Evolutionary conservation across 2,113 vertebrate species (phyloP).

Genomic region (Ciconia maguari): DNA sequence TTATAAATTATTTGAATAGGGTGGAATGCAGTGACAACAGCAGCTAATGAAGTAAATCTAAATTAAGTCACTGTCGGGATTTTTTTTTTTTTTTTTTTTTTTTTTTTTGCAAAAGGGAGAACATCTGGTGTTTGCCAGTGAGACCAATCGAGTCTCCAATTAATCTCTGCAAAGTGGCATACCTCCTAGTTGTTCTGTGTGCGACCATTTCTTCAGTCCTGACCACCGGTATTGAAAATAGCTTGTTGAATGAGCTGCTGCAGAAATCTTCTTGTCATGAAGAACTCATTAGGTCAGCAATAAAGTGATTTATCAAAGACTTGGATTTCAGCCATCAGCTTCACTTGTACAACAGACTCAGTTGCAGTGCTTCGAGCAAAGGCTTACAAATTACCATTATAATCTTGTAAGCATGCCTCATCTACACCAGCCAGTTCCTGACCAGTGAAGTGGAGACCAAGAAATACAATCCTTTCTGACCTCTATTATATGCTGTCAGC

Average conservation of each 20-base stretch:
- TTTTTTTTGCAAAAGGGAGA: conserved; percentile 6
- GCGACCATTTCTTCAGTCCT: neutral
- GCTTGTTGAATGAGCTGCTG: conserved; percentile 37
- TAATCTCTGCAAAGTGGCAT: conserved; percentile 29
- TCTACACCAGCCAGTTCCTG: neutral
- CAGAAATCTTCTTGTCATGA: conserved; percentile 53
- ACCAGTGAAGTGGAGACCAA: conserved; percentile 9
- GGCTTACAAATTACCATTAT: conserved; percentile 31
- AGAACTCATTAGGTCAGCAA: conserved; percentile 62
- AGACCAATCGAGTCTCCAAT: conserved; percentile 1
- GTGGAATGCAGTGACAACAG: conserved; percentile 10
- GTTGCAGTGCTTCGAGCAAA: conserved; percentile 23
- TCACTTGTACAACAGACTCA: conserved; percentile 15
- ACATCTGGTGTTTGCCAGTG: neutral
- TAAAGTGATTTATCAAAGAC: conserved; percentile 63
- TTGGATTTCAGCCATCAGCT: conserved; percentile 21
- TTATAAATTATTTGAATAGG: conserved; percentile 36
- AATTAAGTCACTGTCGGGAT: neutral
- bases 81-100: neutral
- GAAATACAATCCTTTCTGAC: conserved; percentile 27
- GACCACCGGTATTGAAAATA: conserved; percentile 17
- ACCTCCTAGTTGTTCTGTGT: neutral
- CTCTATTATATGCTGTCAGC: conserved; percentile 22
- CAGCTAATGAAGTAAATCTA: conserved; percentile 48
- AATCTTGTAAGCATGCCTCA: conserved; percentile 25